Base-by-base conservation (phyloP, 2,888 invertebrate species). In the Monoplex corrugatus region DNA sequence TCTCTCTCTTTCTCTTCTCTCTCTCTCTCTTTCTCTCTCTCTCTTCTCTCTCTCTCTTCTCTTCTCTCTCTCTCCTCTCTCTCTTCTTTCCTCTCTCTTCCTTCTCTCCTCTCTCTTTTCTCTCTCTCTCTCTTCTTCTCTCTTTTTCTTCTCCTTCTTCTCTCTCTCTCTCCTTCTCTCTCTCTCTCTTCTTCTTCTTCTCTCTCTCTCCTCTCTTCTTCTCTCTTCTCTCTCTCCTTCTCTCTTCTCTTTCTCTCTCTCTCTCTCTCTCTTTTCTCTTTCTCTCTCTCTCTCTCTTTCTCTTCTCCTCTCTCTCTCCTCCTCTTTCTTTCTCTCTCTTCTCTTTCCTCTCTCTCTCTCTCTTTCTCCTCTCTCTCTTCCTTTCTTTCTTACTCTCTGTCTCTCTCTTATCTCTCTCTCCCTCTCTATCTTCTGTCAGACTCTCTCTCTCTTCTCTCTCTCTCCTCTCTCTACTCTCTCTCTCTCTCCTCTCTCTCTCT, bases 401-500 rank as follows among this genome's bases (percentile, higher is more conserved):
- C 57, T 50, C 50, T 50, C 50, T 50, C 50, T 50, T 10, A 23
- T 28, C 28, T 10, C 28, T 28, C 28, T 28, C 28, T 28, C 28
- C 57, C 28, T 28, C 28, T 28, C 28, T 28, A 23, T 28, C 28
- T 28, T 57, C 57, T 57, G 19, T 57, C 57, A 23, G 19, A 23
- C 57, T 57, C 57, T 57, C 57, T 57, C 57, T 57, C 57, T 57
- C 57, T 57, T 28, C 28, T 28, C 28, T 10, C 28, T 28, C 28
- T 28, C 28, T 8, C 10, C 10, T 50, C 50, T 50, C 10, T 50
- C 50, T 50, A 8, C 10, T 50, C 50, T 50, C 10, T 72, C 72
- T 72, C 32, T 72, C 72, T 72, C 10, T 72, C 72, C 72, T 72
- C 32, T 72, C 72, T 72, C 72, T 72, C 10, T 72, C 72, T 72